A percentile compares a stretch with the other conserved stretches of the same genome.
Conservation (phyloP, 2,113 vertebrate species). For the Catharus fuscescens region DNA sequence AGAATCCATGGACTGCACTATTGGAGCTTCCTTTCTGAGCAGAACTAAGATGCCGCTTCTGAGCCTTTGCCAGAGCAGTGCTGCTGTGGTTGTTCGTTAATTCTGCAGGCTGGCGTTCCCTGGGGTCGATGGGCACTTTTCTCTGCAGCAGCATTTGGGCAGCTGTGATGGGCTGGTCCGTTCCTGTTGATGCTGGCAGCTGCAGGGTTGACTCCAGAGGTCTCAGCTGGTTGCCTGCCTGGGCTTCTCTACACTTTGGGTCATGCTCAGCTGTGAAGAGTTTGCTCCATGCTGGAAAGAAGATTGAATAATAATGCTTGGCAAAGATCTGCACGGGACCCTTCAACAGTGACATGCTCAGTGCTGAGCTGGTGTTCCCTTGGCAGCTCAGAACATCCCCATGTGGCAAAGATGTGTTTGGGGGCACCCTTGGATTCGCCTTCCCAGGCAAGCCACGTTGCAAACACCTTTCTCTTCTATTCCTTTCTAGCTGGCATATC, state of each 20-base stretch:
- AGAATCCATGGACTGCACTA: not conserved
- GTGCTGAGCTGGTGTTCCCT: not conserved
- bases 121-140: not conserved
- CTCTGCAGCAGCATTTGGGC: not conserved
- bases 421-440: not conserved
- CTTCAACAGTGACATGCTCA: accelerated
- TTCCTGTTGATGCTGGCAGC: not conserved
- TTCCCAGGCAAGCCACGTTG: not conserved
- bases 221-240: not conserved
- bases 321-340: accelerated
- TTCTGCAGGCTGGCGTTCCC: accelerated
- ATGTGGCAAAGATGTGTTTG: accelerated
- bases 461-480: not conserved
- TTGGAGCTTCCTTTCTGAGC: not conserved
- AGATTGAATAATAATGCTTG: not conserved
- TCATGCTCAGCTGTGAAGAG: not conserved
- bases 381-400: not conserved
- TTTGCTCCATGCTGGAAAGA: not conserved
- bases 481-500: accelerated
- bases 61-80: not conserved
- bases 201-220: not conserved
- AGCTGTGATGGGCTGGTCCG: not conserved
- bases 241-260: not conserved
- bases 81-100: not conserved
- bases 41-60: not conserved